Base-by-base conservation (phyloP, 53 echinoderm and acorn worm species). In the Zoroaster sp. region DNA sequence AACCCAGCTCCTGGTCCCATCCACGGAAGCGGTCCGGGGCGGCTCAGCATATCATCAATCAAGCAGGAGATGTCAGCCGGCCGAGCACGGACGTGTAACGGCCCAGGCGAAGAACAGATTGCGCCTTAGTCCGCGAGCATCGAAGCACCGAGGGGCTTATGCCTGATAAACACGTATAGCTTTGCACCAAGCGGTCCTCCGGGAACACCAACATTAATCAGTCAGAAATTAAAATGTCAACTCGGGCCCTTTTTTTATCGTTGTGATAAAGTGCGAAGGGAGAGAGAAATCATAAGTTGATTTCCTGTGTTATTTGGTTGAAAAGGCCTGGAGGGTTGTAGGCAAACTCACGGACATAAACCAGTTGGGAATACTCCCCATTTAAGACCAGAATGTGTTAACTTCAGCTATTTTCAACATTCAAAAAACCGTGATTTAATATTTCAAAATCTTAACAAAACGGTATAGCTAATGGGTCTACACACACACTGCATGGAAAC, bases 221-320 rank as follows among this genome's bases (percentile, higher is more conserved):
- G 82, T 17, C 82, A 82, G 82, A 82, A 82, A 82, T 82, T 82
- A 82, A 82, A 82, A 66, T 82, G 82, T 82, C 82, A 82, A 82
- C 66, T 28, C 68, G 82, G 82, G 82, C 45, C 44, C 68, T 82
- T 82, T 66, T 43, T 77, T 33, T 18, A 30, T 45, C 51, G 9
- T 37, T 55, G 66, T 82, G 82, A 82, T 82, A 40, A 82, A 82
- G 82, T 68, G 68, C 66, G 82, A 82, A 68, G 67, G 42, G 82
- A 82, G 28, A 82, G 44, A 82, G 66, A 82, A 42, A 66, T 66
- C 36, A 82, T 40, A 66, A 82, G 82, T 82, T 82, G 79, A 79
- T 79, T 63, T 55, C 59, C 55, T 43, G 54, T 79, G 38, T 79
- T 73, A 14, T 71, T 73, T 51, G 79, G 63, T 79, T 79, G 82